Evolutionary conservation across 2,113 vertebrate species (phyloP), one percentile per base, ranked within the genome.

Genomic region (Oreochromis aureus): DNA sequence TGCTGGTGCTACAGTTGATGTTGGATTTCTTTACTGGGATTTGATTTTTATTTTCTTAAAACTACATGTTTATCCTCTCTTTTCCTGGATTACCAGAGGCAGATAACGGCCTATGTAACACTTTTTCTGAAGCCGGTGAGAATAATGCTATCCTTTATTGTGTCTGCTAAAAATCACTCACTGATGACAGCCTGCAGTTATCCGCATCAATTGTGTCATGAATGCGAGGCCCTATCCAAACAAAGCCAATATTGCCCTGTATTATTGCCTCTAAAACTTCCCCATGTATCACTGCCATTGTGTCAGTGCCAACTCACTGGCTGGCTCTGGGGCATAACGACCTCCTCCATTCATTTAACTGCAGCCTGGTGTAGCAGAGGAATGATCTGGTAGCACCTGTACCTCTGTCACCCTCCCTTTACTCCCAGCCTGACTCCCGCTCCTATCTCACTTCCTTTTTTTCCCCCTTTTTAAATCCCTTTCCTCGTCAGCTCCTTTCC

Each of bases 241-340:
- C 83, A 90, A 90, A 90, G 73, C 88, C 87, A 89, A 89, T 92
- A 89, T 83, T 88, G 80, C 81, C 81, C 73, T 83, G 66, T 44
- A 69, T 82, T 83, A 89, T 76, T 81, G 89, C 85, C 82, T 86
- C 51, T 24, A 87, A 91, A 86, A 66, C 34, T 54, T 86, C 90
- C 59, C 59, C 32, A 54, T 89, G 82, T 87, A 86, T 90, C 87
- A 80, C 16, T 24, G 30, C 80, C 80, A 78, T 85, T 83, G 86
- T 88, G 87, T 89, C 58, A 11, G 48, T 84, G 84, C 91, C 89
- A 91, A 86, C 86, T 82, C 15, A 10, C 86, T 89, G 86, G 81
- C 34, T 55, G 32, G 83, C 84, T 91, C 80, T 51, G 81, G 83
- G 73, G 82, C 88, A 55, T 82, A 76, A 87, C 32, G 46, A 80